Evolutionary conservation across 2,797 vertebrate genomes (phyloP).

Genomic region (Enteromius mattozi): DNA sequence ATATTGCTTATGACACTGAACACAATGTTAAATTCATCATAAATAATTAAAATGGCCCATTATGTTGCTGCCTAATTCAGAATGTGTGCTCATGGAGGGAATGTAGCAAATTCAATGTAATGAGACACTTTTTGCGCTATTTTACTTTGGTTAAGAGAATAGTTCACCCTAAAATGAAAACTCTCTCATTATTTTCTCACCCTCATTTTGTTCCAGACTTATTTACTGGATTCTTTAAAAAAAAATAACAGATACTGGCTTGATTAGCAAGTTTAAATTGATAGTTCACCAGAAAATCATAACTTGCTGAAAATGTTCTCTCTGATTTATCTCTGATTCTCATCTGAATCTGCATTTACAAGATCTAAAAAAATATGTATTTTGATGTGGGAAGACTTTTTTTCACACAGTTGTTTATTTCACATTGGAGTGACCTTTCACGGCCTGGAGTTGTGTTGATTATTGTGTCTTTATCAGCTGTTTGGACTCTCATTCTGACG

Average conservation of each 20-base stretch:
- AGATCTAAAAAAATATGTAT: too few relatives aligned
- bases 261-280: conserved; percentile 23
- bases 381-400: too few relatives aligned
- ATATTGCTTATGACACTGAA: conserved; percentile 4
- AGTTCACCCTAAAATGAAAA: not conserved
- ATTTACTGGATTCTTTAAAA: not conserved
- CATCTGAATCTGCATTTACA: too few relatives aligned
- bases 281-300: not conserved
- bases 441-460: not conserved
- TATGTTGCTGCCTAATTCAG: conserved; percentile 6
- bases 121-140: not conserved
- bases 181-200: not conserved
- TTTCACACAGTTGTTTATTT: too few relatives aligned
- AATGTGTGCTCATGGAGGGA: not conserved
- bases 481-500: not conserved
- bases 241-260: conserved; percentile 1
- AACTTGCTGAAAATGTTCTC: too few relatives aligned
- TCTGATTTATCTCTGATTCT: too few relatives aligned
- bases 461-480: not conserved
- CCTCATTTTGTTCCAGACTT: not conserved
- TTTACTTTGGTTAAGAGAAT: not conserved
- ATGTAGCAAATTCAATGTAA: not conserved
- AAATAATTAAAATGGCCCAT: not conserved
- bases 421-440: too few relatives aligned
- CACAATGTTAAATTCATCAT: conserved; percentile 18